These are phyloP conservation scores for Hedychridium roseum DNA, from an alignment of 2,888 invertebrate species.

Conservation along the genomic window DNA sequence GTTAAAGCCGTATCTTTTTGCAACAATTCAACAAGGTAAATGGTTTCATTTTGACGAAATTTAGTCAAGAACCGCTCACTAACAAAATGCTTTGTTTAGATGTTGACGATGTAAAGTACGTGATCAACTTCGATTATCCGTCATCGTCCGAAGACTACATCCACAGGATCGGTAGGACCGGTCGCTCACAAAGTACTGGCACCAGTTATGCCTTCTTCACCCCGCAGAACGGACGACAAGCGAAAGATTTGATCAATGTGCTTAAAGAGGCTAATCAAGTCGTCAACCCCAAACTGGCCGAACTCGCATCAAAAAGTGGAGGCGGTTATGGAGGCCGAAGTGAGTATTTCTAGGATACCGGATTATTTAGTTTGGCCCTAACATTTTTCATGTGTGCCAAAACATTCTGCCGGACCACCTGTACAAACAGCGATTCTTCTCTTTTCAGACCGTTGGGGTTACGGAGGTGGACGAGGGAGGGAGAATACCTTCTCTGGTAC, in stretches of 20 bases:
- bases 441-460: conserved; percentile 54
- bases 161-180: conserved; percentile 94
- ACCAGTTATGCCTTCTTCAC: conserved; percentile 97
- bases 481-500: conserved; percentile 50
- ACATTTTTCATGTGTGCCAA: neutral
- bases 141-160: conserved; percentile 96
- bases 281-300: conserved; percentile 84
- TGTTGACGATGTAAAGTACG: conserved; percentile 95
- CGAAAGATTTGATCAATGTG: conserved; percentile 87
- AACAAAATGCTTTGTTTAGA: conserved; percentile 69
- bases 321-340: conserved; percentile 67
- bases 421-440: conserved; percentile 9
- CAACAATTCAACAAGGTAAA: too few species aligned
- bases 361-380: neutral
- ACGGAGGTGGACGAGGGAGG: conserved; percentile 45
- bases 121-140: conserved; percentile 96
- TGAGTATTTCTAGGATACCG: conserved; percentile 35
- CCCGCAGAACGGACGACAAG: conserved; percentile 85
- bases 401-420: too few species aligned
- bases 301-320: conserved; percentile 76
- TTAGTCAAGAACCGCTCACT: too few species aligned
- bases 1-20: too few species aligned
- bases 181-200: conserved; percentile 84
- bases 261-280: conserved; percentile 86
- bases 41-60: too few species aligned